Percentiles rank a stretch among this genome's conserved stretches.
These are phyloP conservation scores for Drosophila bipectinata DNA, from an alignment of 1,140 invertebrate genomes.

Conservation along the genomic window DNA sequence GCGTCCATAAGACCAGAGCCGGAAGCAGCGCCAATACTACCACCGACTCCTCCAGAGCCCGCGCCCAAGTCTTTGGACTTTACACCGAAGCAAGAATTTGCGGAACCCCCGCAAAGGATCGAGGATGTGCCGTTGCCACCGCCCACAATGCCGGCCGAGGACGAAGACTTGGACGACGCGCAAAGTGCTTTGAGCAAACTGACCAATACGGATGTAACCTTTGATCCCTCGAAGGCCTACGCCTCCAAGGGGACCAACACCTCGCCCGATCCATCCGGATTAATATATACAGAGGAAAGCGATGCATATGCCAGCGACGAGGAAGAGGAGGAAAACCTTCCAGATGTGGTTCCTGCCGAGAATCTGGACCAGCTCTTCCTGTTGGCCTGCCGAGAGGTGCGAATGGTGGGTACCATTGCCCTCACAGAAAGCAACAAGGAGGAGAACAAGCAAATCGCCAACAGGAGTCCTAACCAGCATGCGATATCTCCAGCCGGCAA, in stretches of 20 bases:
- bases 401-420: slow-evolving; percentile 29
- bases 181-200: slow-evolving; percentile 24
- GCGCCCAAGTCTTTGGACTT: not conserved
- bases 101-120: slow-evolving; percentile 4
- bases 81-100: not conserved
- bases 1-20: not conserved
- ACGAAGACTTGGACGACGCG: not conserved
- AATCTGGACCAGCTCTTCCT: slow-evolving; percentile 32
- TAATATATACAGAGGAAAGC: slow-evolving; percentile 18
- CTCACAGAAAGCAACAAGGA: slow-evolving; percentile 1
- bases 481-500: slow-evolving; percentile 22
- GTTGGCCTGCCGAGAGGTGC: slow-evolving; percentile 30
- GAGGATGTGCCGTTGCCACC: slow-evolving; percentile 37
- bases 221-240: slow-evolving; percentile 49
- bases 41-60: not conserved
- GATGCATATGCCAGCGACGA: not conserved
- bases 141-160: slow-evolving; percentile 16
- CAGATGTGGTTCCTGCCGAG: not conserved
- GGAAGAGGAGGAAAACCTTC: slow-evolving; percentile 1
- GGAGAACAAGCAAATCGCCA: slow-evolving; percentile 18
- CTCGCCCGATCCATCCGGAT: slow-evolving; percentile 1
- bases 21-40: not conserved
- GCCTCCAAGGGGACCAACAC: slow-evolving; percentile 58
- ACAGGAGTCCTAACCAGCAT: slow-evolving; percentile 26
- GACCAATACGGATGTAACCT: slow-evolving; percentile 52